A percentile compares a stretch with the other conserved stretches of the same genome.
These are phyloP conservation scores for Brenthis ino DNA, from an alignment of 2,888 invertebrate genomes.

Conservation along the genomic window DNA sequence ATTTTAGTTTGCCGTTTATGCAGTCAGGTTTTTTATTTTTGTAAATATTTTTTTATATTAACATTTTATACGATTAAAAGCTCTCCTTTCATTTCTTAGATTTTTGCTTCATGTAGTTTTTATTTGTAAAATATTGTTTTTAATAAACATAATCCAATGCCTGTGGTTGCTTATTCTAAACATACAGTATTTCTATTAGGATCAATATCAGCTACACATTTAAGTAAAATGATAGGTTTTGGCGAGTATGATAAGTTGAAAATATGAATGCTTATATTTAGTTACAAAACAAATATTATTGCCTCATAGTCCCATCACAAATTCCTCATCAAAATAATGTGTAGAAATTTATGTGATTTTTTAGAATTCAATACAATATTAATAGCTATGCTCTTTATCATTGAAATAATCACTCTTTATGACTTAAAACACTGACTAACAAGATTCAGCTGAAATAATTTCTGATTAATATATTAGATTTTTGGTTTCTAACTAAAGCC, in stretches of 20 bases:
- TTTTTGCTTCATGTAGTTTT: not conserved
- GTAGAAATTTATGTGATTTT: not conserved
- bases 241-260: constrained; percentile 8
- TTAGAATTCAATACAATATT: not conserved
- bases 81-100: not conserved
- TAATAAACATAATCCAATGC: constrained; percentile 13
- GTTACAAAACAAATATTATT: constrained; percentile 1
- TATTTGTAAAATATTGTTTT: not conserved
- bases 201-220: not conserved
- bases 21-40: too few relatives aligned
- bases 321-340: not conserved
- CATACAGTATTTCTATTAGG: constrained; percentile 4
- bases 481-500: too few relatives aligned
- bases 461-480: too few relatives aligned
- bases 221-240: constrained; percentile 6
- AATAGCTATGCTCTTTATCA: constrained; percentile 7
- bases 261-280: not conserved
- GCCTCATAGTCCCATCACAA: not conserved
- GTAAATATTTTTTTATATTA: too few relatives aligned
- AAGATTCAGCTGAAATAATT: too few relatives aligned
- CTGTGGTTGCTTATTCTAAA: not conserved
- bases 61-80: too few relatives aligned
- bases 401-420: not conserved
- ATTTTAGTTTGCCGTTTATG: too few relatives aligned
- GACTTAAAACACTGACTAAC: not conserved